phyloP scores from a whole-genome alignment of 2,888 invertebrate species.

The Lepidochrysops patricia region DNA sequence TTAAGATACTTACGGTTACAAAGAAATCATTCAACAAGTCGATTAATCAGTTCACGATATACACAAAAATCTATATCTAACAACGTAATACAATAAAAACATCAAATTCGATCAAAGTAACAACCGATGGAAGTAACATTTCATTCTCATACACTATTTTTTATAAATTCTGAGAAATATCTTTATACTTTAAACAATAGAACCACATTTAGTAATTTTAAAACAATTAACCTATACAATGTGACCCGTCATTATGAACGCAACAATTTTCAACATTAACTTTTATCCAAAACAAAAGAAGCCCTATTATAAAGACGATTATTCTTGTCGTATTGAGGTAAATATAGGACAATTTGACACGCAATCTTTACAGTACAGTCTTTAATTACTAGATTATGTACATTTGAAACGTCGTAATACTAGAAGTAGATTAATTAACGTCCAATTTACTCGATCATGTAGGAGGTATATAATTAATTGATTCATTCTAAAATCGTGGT shows the following conservation, averaged over 20 bases:
- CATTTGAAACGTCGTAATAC: slow-evolving; percentile 50
- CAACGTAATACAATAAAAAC: background rate
- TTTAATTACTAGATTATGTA: slow-evolving; percentile 68
- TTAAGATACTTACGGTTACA: slow-evolving; percentile 67
- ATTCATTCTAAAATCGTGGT: slow-evolving; percentile 14
- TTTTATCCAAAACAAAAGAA: slow-evolving; percentile 1
- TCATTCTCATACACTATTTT: background rate
- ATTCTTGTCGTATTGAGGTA: slow-evolving; percentile 16
- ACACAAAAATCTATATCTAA: slow-evolving; percentile 16
- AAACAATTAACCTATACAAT: background rate
- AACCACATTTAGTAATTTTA: background rate
- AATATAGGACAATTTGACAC: slow-evolving; percentile 25
- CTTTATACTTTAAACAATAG: background rate
- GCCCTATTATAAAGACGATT: slow-evolving; percentile 8
- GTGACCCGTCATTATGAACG: background rate
- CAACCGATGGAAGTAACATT: background rate
- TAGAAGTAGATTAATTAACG: slow-evolving; percentile 20
- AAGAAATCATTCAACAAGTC: slow-evolving; percentile 34
- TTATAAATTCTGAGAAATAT: background rate
- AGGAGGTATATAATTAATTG: slow-evolving; percentile 14
- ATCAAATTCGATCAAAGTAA: background rate
- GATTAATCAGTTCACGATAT: slow-evolving; percentile 40
- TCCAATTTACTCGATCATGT: slow-evolving; percentile 12
- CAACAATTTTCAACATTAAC: slow-evolving; percentile 8
- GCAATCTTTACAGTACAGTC: slow-evolving; percentile 45